Evolutionary conservation across 2,113 vertebrate genomes (phyloP).

Genomic region (Triplophysa rosa): DNA sequence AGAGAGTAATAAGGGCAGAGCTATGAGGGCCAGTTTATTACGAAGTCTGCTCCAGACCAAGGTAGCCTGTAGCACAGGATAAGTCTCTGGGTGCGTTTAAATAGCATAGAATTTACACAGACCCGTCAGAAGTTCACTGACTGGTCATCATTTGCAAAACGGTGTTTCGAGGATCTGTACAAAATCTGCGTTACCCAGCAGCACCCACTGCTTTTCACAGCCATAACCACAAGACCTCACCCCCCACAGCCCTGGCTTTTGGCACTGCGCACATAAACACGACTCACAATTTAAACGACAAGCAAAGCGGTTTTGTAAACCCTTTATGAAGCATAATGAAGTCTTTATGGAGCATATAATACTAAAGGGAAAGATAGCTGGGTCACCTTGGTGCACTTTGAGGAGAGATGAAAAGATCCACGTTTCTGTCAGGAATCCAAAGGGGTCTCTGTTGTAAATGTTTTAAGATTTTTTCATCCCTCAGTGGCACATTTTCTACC

Average conservation of each 20-base stretch:
- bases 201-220: background rate
- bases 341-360: slow-evolving; percentile 44
- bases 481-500: slow-evolving; percentile 41
- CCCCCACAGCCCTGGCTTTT: slow-evolving; percentile 74
- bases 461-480: slow-evolving; percentile 27
- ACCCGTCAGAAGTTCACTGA: slow-evolving; percentile 5
- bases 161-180: background rate
- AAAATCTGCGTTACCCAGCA: slow-evolving; percentile 3
- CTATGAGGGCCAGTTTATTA: slow-evolving; percentile 78
- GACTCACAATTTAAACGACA: slow-evolving; percentile 88
- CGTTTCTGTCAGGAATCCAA: slow-evolving; percentile 78
- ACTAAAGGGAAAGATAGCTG: slow-evolving; percentile 82
- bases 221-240: slow-evolving; percentile 51
- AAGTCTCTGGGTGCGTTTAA: slow-evolving; percentile 22
- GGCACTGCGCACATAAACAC: slow-evolving; percentile 91
- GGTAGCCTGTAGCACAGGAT: slow-evolving; percentile 62
- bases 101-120: slow-evolving; percentile 28
- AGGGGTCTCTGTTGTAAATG: slow-evolving; percentile 65
- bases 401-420: slow-evolving; percentile 84
- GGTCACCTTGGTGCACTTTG: slow-evolving; percentile 85
- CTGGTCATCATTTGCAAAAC: background rate
- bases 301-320: slow-evolving; percentile 86
- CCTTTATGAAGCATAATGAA: slow-evolving; percentile 86
- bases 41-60: slow-evolving; percentile 67
- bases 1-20: slow-evolving; percentile 44